These are phyloP conservation scores for Penaeus japonicus DNA, from an alignment of 1,140 invertebrate species.

Conservation along the genomic window DNA sequence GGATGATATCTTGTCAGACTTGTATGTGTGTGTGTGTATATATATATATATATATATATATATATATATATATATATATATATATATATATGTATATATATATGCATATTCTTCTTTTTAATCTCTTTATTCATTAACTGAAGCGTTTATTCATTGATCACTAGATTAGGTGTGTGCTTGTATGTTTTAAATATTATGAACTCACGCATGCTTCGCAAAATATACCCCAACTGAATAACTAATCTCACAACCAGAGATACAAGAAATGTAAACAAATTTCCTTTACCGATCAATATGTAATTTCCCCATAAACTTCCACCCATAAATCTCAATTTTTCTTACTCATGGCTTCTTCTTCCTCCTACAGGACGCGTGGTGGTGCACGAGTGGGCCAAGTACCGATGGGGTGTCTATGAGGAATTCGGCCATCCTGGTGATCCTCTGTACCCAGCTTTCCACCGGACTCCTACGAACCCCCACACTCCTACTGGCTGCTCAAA, in stretches of 20 bases:
- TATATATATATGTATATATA: background rate
- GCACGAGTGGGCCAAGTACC: constrained; percentile 67
- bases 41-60: constrained; percentile 6
- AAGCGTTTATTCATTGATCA: background rate
- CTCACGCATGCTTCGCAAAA: too few species aligned
- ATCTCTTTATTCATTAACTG: background rate
- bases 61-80: background rate
- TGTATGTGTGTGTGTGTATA: background rate
- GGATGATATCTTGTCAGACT: background rate
- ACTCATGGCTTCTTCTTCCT: background rate
- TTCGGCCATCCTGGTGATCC: constrained; percentile 62
- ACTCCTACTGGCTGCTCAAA: constrained; percentile 56
- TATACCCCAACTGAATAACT: too few species aligned
- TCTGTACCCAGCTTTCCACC: constrained; percentile 61
- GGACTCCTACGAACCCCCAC: constrained; percentile 37
- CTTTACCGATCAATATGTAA: background rate
- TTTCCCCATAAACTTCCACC: too few species aligned
- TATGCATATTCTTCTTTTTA: too few species aligned
- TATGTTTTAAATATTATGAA: too few species aligned
- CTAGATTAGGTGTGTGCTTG: background rate
- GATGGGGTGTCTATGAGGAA: constrained; percentile 68
- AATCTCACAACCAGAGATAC: too few species aligned
- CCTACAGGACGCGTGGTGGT: constrained; percentile 64
- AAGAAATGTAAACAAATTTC: too few species aligned
- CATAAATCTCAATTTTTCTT: background rate